A percentile compares a stretch with the other conserved stretches of the same genome.
These are phyloP conservation scores for Spinus olivaceus DNA, from an alignment of 2,797 vertebrate genomes.

Conservation along the genomic window DNA sequence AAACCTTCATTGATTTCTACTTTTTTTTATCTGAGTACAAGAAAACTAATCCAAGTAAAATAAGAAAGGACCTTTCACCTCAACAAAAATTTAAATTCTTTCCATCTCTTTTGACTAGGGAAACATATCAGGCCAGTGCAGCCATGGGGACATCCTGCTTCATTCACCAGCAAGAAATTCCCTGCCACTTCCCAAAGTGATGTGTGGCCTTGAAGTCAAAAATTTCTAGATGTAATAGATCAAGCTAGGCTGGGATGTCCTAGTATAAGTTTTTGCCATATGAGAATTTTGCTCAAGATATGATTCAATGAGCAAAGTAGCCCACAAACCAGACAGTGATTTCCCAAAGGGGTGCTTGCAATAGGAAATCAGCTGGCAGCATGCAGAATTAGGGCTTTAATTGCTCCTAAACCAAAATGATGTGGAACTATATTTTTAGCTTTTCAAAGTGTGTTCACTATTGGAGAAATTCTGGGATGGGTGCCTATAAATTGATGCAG, in stretches of 20 bases:
- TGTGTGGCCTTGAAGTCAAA: background rate
- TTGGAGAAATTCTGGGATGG: background rate
- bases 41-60: background rate
- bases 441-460: background rate
- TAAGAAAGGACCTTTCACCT: background rate
- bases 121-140: background rate
- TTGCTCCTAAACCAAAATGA: background rate
- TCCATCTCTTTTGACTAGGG: background rate
- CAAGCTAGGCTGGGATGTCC: background rate
- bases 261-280: background rate
- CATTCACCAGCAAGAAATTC: background rate
- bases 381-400: conserved; percentile 2
- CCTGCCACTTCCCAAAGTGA: background rate
- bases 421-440: background rate
- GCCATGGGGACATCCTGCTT: background rate
- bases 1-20: background rate
- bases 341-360: background rate
- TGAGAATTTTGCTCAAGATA: background rate
- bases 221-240: fast-evolving
- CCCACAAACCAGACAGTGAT: background rate
- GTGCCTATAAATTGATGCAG: background rate
- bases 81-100: background rate
- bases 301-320: background rate
- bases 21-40: background rate
- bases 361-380: background rate